Evolutionary conservation across 2,797 vertebrate genomes (phyloP).

Genomic region (Acanthurus tractus): DNA sequence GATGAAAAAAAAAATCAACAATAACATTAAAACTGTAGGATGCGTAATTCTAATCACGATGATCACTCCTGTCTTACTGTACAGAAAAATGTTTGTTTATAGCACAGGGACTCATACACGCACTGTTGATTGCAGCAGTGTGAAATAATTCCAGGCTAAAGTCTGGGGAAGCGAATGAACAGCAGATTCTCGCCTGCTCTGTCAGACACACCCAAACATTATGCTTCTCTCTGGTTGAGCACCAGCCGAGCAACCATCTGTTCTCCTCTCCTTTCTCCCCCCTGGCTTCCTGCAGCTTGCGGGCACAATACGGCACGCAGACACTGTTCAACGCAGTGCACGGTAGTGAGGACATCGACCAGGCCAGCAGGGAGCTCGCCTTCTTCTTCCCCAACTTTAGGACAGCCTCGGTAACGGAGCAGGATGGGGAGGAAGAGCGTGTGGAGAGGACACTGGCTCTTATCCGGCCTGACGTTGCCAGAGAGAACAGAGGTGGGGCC

Average conservation of each 20-base stretch:
- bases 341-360: constrained; percentile 86
- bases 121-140: constrained; percentile 47
- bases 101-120: constrained; percentile 25
- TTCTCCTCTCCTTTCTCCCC: constrained; percentile 68
- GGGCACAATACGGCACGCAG: constrained; percentile 90
- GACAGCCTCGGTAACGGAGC: constrained; percentile 66
- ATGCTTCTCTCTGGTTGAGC: constrained; percentile 72
- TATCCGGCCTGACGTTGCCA: constrained; percentile 85
- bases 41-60: background rate
- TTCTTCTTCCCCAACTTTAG: constrained; percentile 91
- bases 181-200: constrained; percentile 66
- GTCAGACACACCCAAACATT: constrained; percentile 81
- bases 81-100: constrained; percentile 18
- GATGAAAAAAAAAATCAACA: background rate
- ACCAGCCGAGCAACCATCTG: constrained; percentile 82
- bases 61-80: background rate
- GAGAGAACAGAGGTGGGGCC: constrained; percentile 85
- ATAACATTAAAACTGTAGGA: background rate
- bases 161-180: constrained; percentile 60
- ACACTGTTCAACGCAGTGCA: constrained; percentile 90
- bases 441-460: constrained; percentile 88
- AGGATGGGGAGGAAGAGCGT: constrained; percentile 77
- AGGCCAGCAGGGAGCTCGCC: constrained; percentile 88
- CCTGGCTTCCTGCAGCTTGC: constrained; percentile 84
- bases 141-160: constrained; percentile 50